phyloP scores from a whole-genome alignment of 2,888 invertebrate species.

The Villa cingulata region DNA sequence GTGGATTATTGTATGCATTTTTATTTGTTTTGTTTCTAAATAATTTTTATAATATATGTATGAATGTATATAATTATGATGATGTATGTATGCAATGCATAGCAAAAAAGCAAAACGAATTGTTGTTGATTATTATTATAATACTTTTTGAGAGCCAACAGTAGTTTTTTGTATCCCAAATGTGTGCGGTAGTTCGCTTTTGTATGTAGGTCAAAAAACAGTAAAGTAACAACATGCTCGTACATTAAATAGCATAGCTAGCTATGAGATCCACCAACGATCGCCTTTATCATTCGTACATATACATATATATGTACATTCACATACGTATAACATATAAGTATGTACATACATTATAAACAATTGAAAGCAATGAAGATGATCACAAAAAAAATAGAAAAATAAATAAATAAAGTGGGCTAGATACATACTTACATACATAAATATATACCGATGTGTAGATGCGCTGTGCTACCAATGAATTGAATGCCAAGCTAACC shows the following conservation, averaged over 20 bases:
- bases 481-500: not conserved
- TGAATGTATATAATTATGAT: too few relatives aligned
- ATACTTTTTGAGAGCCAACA: not conserved
- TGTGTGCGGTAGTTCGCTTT: not conserved
- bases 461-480: not conserved
- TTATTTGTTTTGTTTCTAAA: too few relatives aligned
- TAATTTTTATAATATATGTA: too few relatives aligned
- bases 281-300: too few relatives aligned
- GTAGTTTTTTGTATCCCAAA: not conserved
- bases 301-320: too few relatives aligned
- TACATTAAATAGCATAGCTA: too few relatives aligned
- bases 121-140: too few relatives aligned
- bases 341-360: not conserved
- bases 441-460: too few relatives aligned
- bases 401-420: not conserved
- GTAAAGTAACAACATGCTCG: conserved; percentile 13
- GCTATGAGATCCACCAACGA: conserved; percentile 6
- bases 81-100: too few relatives aligned
- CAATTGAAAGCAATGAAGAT: not conserved
- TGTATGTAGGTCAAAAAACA: conserved; percentile 12
- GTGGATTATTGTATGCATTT: too few relatives aligned
- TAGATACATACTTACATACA: too few relatives aligned
- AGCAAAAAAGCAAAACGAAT: not conserved
- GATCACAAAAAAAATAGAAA: not conserved
- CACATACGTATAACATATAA: not conserved